Percentiles rank a stretch among this genome's conserved stretches.
Evolutionary conservation across 2,113 vertebrate species (phyloP).

Genomic region (Alligator mississippiensis): DNA sequence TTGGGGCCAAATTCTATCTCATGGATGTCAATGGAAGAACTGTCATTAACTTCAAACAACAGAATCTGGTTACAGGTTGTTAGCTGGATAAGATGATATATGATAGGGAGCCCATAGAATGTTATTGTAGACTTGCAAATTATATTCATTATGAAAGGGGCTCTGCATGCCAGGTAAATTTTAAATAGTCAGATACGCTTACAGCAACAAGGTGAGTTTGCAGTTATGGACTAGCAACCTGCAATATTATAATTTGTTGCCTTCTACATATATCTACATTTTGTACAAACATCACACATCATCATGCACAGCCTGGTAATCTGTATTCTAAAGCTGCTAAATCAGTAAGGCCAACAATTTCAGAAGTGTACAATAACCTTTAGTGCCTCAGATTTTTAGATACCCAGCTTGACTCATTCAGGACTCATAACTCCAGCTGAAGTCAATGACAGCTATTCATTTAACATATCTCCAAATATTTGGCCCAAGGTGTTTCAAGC

Average conservation of each 20-base stretch:
- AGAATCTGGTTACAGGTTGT: background rate
- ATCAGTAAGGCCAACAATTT: background rate
- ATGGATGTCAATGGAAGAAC: background rate
- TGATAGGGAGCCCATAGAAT: background rate
- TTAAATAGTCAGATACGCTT: background rate
- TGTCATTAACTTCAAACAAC: background rate
- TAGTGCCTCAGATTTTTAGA: background rate
- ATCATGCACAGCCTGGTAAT: background rate
- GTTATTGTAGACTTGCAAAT: background rate
- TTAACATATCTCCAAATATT: background rate
- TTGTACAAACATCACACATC: background rate
- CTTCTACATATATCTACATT: background rate
- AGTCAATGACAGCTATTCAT: background rate
- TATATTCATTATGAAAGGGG: background rate
- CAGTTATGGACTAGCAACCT: background rate
- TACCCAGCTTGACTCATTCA: background rate
- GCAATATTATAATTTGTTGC: background rate
- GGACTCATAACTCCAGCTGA: rapidly evolving
- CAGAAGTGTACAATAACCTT: background rate
- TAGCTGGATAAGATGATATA: background rate
- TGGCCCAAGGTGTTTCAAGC: background rate
- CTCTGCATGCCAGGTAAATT: background rate
- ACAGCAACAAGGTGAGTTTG: background rate
- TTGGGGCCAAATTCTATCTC: background rate
- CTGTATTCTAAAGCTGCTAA: background rate